Evolutionary conservation across 2,888 invertebrate genomes (phyloP).

Genomic region (Ectobius pallidus): DNA sequence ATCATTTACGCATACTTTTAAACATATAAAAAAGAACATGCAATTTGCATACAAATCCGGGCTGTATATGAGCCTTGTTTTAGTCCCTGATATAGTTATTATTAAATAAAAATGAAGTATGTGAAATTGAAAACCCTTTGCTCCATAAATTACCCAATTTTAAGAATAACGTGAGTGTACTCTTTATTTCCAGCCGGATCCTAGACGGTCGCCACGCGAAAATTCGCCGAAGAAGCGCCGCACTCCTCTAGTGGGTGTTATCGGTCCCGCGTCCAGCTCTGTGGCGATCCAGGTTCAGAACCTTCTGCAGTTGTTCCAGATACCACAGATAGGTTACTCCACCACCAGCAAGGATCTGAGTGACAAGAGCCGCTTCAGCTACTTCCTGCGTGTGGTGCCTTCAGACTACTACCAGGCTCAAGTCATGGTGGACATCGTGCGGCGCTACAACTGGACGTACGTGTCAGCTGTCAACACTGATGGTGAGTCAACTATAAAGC

Average conservation of each 20-base stretch:
- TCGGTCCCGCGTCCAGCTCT: slow-evolving; percentile 76
- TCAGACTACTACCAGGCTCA: slow-evolving; percentile 79
- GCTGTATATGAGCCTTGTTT: no score
- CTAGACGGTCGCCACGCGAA: not conserved
- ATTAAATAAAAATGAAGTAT: no score
- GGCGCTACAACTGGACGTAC: slow-evolving; percentile 77
- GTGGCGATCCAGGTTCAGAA: slow-evolving; percentile 76
- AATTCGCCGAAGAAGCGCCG: slow-evolving; percentile 40
- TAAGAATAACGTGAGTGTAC: no score
- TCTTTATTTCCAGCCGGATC: not conserved
- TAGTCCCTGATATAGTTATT: no score
- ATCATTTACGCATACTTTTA: no score
- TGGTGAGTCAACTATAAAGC: slow-evolving; percentile 61
- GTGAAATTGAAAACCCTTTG: no score
- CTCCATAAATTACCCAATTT: no score
- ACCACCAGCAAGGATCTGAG: slow-evolving; percentile 78
- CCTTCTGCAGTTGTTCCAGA: slow-evolving; percentile 70
- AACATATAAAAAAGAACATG: no score
- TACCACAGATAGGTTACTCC: slow-evolving; percentile 76
- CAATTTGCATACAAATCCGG: no score
- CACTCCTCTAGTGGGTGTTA: slow-evolving; percentile 68
- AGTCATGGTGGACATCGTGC: slow-evolving; percentile 71
- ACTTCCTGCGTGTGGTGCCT: slow-evolving; percentile 79
- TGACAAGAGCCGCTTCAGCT: slow-evolving; percentile 75
- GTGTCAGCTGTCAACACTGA: slow-evolving; percentile 77